These are phyloP conservation scores for Ditula angustiorana DNA, from an alignment of 2,888 invertebrate genomes.

Conservation along the genomic window DNA sequence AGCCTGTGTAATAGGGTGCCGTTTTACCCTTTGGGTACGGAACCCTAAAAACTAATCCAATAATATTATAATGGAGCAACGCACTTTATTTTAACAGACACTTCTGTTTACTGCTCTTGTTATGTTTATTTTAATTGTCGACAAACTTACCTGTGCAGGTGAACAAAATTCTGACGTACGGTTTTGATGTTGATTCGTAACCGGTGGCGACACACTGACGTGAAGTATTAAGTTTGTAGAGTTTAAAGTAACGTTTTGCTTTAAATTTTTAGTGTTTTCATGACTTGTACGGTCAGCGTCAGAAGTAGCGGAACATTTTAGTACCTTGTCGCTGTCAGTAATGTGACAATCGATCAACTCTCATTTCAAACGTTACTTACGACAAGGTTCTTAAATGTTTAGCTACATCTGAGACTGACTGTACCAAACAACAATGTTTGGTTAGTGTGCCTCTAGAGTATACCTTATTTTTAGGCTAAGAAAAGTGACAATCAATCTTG, in stretches of 20 bases:
- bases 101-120: constrained; percentile 8
- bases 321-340: too few species aligned
- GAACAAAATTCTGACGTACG: neutral
- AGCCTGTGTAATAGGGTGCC: too few species aligned
- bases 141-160: constrained; percentile 2
- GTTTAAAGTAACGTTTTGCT: neutral
- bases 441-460: too few species aligned
- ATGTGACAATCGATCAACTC: too few species aligned
- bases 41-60: neutral
- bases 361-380: too few species aligned
- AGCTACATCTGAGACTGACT: too few species aligned
- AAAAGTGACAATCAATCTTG: too few species aligned
- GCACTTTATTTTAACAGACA: constrained; percentile 20
- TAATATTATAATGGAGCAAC: constrained; percentile 15
- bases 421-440: too few species aligned
- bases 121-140: constrained; percentile 18
- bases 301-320: too few species aligned
- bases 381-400: too few species aligned
- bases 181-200: neutral
- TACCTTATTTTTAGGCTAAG: too few species aligned
- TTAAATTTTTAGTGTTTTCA: neutral
- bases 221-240: neutral
- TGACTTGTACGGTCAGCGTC: neutral
- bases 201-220: neutral
- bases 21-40: too few species aligned